These are phyloP conservation scores for Tautogolabrus adspersus DNA, from an alignment of 2,113 vertebrate species.

Conservation along the genomic window DNA sequence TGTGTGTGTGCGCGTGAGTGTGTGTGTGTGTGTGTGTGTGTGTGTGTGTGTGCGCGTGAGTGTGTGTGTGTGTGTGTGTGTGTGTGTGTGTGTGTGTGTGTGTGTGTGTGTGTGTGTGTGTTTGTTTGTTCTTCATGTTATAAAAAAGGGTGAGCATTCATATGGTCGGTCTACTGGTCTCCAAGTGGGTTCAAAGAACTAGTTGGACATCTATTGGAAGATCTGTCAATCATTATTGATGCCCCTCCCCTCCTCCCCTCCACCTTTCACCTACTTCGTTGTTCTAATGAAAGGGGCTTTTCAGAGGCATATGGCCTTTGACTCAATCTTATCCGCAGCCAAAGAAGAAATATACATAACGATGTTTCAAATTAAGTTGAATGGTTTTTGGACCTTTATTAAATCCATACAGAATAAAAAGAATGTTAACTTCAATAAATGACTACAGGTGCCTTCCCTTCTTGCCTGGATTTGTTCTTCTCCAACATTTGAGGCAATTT, in stretches of 20 bases:
- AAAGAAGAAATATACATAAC: neutral
- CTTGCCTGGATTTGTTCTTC: neutral
- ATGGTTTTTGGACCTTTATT: neutral
- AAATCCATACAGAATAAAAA: neutral
- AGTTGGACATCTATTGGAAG: constrained; percentile 20
- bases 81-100: constrained; percentile 4
- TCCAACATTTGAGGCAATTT: no score
- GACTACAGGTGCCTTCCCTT: neutral
- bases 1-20: neutral
- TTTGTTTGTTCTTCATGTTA: neutral
- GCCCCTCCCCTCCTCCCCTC: constrained; percentile 6
- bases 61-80: neutral
- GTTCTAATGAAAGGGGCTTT: constrained; percentile 32
- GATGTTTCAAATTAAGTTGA: neutral
- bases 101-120: neutral
- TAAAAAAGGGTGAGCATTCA: neutral
- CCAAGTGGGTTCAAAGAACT: constrained; percentile 15
- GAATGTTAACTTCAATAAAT: no score
- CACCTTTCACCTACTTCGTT: constrained; percentile 75
- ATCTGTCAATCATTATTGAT: constrained; percentile 75
- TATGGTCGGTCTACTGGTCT: neutral
- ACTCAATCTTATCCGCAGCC: constrained; percentile 7
- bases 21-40: constrained; percentile 7
- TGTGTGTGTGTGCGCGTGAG: neutral
- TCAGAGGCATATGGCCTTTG: constrained; percentile 31